Conservation (phyloP, 1,140 invertebrate species). For the Anastrepha obliqua region DNA sequence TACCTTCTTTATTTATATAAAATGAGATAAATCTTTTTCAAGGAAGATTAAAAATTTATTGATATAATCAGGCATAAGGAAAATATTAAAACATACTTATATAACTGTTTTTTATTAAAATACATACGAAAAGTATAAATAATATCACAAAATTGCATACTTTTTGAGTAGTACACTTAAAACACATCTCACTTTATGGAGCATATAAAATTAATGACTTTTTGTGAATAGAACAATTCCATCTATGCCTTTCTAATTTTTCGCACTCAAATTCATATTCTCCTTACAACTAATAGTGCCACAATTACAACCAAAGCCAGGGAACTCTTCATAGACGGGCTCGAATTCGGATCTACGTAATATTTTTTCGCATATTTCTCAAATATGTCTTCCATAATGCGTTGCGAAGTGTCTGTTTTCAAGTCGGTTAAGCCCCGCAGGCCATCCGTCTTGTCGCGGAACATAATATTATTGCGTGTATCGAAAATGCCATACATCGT, state of each 20-base stretch:
- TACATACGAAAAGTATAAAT: constrained; percentile 34
- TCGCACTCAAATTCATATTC: background rate
- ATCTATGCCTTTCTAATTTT: background rate
- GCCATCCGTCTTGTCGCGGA: constrained; percentile 80
- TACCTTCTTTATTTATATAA: too few relatives aligned
- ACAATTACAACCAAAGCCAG: background rate
- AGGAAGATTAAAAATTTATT: background rate
- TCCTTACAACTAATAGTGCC: background rate
- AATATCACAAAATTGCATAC: constrained; percentile 51
- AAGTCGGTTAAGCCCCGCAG: constrained; percentile 74
- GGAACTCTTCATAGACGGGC: background rate
- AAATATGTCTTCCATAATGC: constrained; percentile 69
- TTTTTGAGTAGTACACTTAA: constrained; percentile 32
- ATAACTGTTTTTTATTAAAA: background rate
- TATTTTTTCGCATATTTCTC: constrained; percentile 61
- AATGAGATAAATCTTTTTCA: too few relatives aligned
- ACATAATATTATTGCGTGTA: constrained; percentile 78
- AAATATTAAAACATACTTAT: background rate
- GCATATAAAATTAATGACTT: constrained; percentile 24
- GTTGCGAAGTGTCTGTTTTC: constrained; percentile 67
- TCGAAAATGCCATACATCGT: constrained; percentile 81
- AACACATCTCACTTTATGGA: background rate
- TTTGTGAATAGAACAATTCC: background rate
- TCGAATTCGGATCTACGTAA: constrained; percentile 5
- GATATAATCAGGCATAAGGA: background rate